Evolutionary conservation across 2,888 invertebrate species (phyloP), one percentile per base, ranked within the genome.

Genomic region (Harpalus rubripes): DNA sequence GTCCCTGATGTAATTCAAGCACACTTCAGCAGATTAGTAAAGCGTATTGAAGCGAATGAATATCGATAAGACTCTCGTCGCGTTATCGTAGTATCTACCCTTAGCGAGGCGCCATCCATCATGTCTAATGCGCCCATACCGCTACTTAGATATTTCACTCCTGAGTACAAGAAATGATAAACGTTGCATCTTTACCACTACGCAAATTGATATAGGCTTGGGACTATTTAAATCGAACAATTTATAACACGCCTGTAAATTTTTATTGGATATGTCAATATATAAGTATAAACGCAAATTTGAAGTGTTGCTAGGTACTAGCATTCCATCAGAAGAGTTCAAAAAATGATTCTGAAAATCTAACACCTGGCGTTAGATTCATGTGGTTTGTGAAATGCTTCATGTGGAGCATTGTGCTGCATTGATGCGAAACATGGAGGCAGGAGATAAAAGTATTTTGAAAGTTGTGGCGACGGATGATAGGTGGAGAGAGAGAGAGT

Each of bases 91-190:
- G 32, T 58, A 82, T 81, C 81, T 68, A 52, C 41, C 44, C 81
- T n/a, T 18, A n/a, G 41, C 41, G 16, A n/a, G 72, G 32, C 12
- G 68, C 72, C 58, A 82, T 82, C 82, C 82, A 82, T 82, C 82
- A 82, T 82, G 18, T 82, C 58, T 82, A 82, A 82, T 82, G 82
- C 72, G n/a, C 74, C 22, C 72, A 58, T 56, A 65, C 39, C n/a
- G 74, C 52, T 74, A 39, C 82, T 82, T 74, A 74, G 72, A 82
- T 82, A 59, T 59, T 74, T 74, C 65, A 59, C 74, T 44, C 22
- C 22, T 10, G 81, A 81, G 52, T 82, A 82, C 82, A 82, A 82
- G 74, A 74, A 82, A 74, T 82, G 59, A 72, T 82, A 72, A 82
- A 72, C 72, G 72, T 26, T 68, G 68, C 41, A 68, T 68, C 68